phyloP scores from a whole-genome alignment of 2,113 vertebrate genomes.

The Odontophorus gujanensis region DNA sequence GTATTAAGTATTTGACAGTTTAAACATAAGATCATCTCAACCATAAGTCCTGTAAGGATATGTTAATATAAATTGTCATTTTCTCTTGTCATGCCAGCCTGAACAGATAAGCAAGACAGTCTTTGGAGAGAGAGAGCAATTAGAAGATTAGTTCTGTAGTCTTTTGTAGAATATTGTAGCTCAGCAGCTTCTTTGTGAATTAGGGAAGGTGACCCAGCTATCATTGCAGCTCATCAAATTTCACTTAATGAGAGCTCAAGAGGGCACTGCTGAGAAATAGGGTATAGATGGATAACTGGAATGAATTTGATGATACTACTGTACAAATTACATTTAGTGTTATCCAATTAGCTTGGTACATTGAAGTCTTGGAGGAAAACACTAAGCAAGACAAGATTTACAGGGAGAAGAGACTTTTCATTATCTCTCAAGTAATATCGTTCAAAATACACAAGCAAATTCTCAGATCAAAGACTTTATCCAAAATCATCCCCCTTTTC shows the following conservation, averaged over 20 bases:
- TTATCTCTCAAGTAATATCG: not conserved
- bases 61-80: not conserved
- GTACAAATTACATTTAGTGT: not conserved
- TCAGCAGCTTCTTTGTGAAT: slow-evolving; percentile 27
- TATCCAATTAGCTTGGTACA: slow-evolving; percentile 5
- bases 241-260: slow-evolving; percentile 43
- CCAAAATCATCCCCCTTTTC: not conserved
- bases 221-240: slow-evolving; percentile 42
- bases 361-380: not conserved
- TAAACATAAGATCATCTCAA: not conserved
- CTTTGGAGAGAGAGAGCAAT: not conserved
- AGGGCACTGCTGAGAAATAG: not conserved
- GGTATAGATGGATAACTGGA: not conserved
- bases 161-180: not conserved
- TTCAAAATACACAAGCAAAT: not conserved
- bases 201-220: slow-evolving; percentile 24
- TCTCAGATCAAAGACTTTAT: not conserved
- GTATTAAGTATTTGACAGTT: not conserved
- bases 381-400: not conserved
- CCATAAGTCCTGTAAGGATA: not conserved
- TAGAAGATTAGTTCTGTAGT: slow-evolving; percentile 39
- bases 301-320: not conserved
- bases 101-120: not conserved
- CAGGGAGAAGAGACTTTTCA: not conserved
- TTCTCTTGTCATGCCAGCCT: slow-evolving; percentile 10